These are phyloP conservation scores for Brachionus asplanchnoidis DNA, from an alignment of 1,140 invertebrate genomes.

Conservation along the genomic window DNA sequence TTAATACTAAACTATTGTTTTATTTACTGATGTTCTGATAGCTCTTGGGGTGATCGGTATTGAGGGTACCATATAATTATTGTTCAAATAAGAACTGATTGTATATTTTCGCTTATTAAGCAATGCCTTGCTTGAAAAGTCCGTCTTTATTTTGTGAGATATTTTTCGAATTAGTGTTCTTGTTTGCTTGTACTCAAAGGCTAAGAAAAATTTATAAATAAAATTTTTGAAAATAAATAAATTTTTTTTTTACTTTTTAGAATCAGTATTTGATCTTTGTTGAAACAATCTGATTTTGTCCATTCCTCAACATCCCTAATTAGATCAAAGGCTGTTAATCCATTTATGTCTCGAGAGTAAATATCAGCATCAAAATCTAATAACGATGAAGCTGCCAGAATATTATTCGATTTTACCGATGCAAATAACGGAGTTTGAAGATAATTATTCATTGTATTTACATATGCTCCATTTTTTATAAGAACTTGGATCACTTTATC, in stretches of 20 bases:
- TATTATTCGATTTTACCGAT: slow-evolving; percentile 51
- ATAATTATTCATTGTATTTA: slow-evolving; percentile 50
- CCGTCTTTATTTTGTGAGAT: neutral
- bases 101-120: neutral
- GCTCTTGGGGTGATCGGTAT: neutral
- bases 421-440: slow-evolving; percentile 51
- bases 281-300: slow-evolving; percentile 54
- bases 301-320: slow-evolving; percentile 55
- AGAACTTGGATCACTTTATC: slow-evolving; percentile 47
- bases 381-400: slow-evolving; percentile 49
- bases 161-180: slow-evolving; percentile 11
- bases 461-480: slow-evolving; percentile 48
- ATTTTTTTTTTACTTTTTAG: neutral
- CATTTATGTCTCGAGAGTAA: slow-evolving; percentile 44
- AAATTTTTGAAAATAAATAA: neutral
- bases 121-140: slow-evolving; percentile 9
- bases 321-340: slow-evolving; percentile 52
- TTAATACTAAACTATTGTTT: no score
- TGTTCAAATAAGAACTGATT: neutral
- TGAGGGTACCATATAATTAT: neutral
- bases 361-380: neutral
- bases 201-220: neutral
- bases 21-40: neutral
- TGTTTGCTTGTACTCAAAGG: slow-evolving; percentile 11
- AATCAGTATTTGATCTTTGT: slow-evolving; percentile 46